These are phyloP conservation scores for Mus spretus DNA, from an alignment of 2,797 vertebrate species.

Conservation along the genomic window DNA sequence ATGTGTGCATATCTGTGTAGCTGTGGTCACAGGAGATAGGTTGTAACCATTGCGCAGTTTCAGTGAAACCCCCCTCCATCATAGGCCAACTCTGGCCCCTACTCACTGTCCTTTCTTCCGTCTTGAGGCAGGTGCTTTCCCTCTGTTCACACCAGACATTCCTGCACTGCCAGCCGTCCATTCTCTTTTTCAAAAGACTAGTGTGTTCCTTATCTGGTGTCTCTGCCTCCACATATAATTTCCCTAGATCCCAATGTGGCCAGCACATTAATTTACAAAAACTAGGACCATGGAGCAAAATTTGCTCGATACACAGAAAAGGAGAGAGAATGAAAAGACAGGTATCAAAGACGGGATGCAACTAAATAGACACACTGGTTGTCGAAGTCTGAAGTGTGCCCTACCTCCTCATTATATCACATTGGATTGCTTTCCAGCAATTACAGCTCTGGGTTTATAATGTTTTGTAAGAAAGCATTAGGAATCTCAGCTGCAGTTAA, in stretches of 20 bases:
- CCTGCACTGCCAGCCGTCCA: too few species aligned
- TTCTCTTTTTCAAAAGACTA: background rate
- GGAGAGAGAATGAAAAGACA: slow-evolving; percentile 15
- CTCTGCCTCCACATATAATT: background rate
- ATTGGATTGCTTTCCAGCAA: slow-evolving; percentile 61
- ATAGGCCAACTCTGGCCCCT: background rate
- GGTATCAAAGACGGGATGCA: slow-evolving; percentile 7
- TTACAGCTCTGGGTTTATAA: slow-evolving; percentile 53
- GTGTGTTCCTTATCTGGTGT: background rate
- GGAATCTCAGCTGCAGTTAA: slow-evolving; percentile 73
- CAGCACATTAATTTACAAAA: background rate
- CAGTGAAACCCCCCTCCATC: background rate
- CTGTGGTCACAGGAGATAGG: background rate
- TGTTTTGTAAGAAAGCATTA: slow-evolving; percentile 68
- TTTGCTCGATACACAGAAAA: background rate
- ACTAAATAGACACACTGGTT: background rate
- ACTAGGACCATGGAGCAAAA: background rate
- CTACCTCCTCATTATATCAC: background rate
- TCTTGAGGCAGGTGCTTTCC: background rate
- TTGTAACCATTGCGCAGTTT: background rate
- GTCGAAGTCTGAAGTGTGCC: background rate
- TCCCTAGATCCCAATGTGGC: background rate
- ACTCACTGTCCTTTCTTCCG: background rate
- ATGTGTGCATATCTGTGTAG: background rate
- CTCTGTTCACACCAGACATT: background rate